Evolutionary conservation across 2,888 invertebrate species (phyloP).

Genomic region (Tenthredo distinguenda): DNA sequence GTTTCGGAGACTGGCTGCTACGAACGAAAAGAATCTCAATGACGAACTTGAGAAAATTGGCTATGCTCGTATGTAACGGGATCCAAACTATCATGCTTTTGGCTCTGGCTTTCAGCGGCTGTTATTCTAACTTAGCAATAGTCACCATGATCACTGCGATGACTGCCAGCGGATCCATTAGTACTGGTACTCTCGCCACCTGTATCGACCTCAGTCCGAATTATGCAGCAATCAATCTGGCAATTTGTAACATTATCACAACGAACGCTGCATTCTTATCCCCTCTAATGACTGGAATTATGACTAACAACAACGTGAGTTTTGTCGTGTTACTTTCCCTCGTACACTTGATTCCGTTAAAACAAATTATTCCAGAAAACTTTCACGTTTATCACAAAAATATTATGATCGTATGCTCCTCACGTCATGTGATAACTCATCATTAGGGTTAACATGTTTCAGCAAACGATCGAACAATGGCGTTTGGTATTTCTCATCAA

Average conservation of each 20-base stretch:
- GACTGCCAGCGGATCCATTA: conserved; percentile 72
- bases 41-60: conserved; percentile 84
- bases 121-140: conserved; percentile 82
- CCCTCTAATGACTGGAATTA: conserved; percentile 82
- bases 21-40: conserved; percentile 81
- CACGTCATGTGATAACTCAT: background rate
- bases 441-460: background rate
- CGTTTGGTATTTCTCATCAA: conserved; percentile 73
- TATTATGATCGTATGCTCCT: background rate
- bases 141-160: conserved; percentile 83
- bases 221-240: conserved; percentile 81
- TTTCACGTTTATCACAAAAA: background rate
- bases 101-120: conserved; percentile 83
- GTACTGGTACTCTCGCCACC: conserved; percentile 84
- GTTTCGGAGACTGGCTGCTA: conserved; percentile 82
- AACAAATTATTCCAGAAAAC: background rate
- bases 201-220: conserved; percentile 86
- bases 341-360: background rate
- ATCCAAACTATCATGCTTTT: conserved; percentile 83
- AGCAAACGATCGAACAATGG: conserved; percentile 77
- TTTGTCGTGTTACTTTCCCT: conserved; percentile 29
- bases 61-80: conserved; percentile 82
- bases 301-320: conserved; percentile 84
- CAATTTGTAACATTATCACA: conserved; percentile 81
- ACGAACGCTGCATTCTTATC: conserved; percentile 83